Evolutionary conservation across 2,797 vertebrate species (phyloP).

Genomic region (Chaetodon trifasciatus): DNA sequence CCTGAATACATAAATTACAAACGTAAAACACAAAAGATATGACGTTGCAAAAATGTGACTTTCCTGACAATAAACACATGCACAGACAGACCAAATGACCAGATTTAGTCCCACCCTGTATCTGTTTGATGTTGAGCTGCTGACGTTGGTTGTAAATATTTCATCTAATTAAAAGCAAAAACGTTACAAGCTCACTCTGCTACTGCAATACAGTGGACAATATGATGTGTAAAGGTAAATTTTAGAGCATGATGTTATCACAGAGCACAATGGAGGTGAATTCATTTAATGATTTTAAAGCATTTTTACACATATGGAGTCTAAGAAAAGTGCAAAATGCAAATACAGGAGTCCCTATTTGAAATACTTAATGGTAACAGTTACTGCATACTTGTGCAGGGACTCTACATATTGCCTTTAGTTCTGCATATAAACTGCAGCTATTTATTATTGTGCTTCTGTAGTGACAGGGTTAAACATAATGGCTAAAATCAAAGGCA

Average conservation of each 20-base stretch:
- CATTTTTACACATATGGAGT: neutral
- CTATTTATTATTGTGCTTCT: neutral
- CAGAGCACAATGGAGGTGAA: neutral
- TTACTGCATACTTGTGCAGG: neutral
- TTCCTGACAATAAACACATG: neutral
- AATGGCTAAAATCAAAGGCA: neutral
- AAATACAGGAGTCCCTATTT: neutral
- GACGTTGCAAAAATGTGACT: neutral
- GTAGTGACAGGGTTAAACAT: neutral
- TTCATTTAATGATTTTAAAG: neutral
- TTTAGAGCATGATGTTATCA: neutral
- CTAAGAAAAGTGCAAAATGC: neutral
- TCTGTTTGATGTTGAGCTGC: constrained; percentile 6
- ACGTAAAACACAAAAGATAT: neutral
- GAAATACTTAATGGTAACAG: neutral
- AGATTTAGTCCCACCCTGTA: neutral
- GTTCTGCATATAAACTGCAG: neutral
- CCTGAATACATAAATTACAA: neutral
- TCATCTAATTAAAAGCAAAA: neutral
- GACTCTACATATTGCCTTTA: neutral
- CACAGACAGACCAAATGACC: constrained; percentile 4
- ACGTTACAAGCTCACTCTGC: neutral
- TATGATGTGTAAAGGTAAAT: constrained; percentile 1
- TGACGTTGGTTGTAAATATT: neutral
- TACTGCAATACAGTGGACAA: neutral